Conservation (phyloP, 2,888 invertebrate species). For the Melieria crassipennis region DNA sequence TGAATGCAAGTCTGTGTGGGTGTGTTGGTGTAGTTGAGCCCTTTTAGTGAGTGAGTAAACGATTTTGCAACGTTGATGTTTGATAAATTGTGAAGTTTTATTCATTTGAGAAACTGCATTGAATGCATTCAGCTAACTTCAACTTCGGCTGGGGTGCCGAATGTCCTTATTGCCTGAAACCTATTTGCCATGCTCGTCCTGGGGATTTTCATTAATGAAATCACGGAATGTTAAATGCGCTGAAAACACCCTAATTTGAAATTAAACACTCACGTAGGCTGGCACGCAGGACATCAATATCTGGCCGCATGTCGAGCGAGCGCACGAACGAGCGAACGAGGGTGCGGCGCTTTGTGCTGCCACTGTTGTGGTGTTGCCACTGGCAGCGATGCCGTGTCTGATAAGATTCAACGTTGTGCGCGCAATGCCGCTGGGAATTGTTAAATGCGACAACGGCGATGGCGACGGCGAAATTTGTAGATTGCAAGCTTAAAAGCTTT, state of each 20-base stretch:
- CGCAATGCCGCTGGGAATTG: neutral
- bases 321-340: neutral
- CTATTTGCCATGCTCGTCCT: too few relatives aligned
- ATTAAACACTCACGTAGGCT: constrained; percentile 14
- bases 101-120: too few relatives aligned
- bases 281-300: neutral
- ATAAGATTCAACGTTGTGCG: constrained; percentile 3
- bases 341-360: neutral
- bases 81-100: too few relatives aligned
- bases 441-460: neutral
- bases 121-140: too few relatives aligned
- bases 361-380: constrained; percentile 17
- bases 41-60: too few relatives aligned
- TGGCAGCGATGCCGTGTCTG: constrained; percentile 21
- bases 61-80: too few relatives aligned
- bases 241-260: constrained; percentile 18
- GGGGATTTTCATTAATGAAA: constrained; percentile 18
- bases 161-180: too few relatives aligned
- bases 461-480: too few relatives aligned
- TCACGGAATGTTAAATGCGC: constrained; percentile 25
- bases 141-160: too few relatives aligned
- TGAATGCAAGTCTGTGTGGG: constrained; percentile 6
- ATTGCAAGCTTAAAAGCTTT: too few relatives aligned
- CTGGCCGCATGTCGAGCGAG: neutral
- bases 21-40: too few relatives aligned